Base-by-base conservation (phyloP, 2,797 vertebrate species). In the Pseudocheirus occidentalis region DNA sequence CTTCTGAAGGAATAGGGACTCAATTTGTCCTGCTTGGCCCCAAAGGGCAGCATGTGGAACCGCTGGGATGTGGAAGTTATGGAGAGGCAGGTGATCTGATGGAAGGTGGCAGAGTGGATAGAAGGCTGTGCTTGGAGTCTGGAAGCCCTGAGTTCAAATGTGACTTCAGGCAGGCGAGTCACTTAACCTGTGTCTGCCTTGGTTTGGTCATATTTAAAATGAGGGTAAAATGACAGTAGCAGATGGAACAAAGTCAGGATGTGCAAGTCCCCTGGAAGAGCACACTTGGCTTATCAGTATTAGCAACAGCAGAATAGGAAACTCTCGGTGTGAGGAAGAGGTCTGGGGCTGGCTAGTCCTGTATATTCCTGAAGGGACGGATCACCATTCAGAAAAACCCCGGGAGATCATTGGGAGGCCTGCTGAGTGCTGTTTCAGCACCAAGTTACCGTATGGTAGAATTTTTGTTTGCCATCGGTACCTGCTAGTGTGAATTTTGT, bases 401-500 rank as follows among this genome's bases (percentile, higher is more conserved):
- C 59, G 52, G 90, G 52, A 0, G 93, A 59, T 59, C 53, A 52
- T 50, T 11, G 66, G n/a, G 58, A 53, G 29, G 11, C 6, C 1
- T 52, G 29, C 11, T 53, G 54, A 53, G 89, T 0, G 0, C 13
- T 29, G 0, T 55, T 94, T 81, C 27, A 5, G 27, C 29, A 24
- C n/a, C 7, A 46, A 12, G 0, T 66, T 54, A 24, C 92, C 93
- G 29, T 95, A 90, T 59, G 55, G 58, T n/a, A 62, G 93, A 92
- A 66, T 92, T 93, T 97, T 91, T 94, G 40, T 52, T 57, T 94
- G 13, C 91, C 50, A 93, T 54, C 58, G 53, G 95, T 73, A 58
- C 18, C 93, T 53, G 10, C 57, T 91, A 95, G 90, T 92, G 50
- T 95, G 53, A 93, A 95, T 94, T 66, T 90, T 96, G 27, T n/a